A percentile compares a stretch with the other conserved stretches of the same genome.
Conservation (phyloP, 2,797 vertebrate genomes). For the Paedocypris micromegethes region DNA sequence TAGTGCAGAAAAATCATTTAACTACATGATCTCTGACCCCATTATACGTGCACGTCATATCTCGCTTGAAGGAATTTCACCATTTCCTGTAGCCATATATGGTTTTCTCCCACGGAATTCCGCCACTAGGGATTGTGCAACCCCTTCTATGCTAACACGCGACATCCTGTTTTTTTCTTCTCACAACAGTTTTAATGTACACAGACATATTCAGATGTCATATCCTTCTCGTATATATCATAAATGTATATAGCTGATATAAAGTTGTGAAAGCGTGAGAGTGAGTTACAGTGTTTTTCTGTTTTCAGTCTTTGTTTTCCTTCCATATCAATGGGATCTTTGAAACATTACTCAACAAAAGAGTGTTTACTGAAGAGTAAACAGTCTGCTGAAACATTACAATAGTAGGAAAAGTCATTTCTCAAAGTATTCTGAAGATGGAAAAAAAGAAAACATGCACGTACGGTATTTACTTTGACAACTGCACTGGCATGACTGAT, state of each 20-base stretch:
- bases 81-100: slow-evolving; percentile 69
- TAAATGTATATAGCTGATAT: too few relatives aligned
- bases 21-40: slow-evolving; percentile 23
- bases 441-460: too few relatives aligned
- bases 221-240: too few relatives aligned
- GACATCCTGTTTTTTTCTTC: slow-evolving; percentile 38
- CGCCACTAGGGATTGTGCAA: slow-evolving; percentile 50
- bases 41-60: slow-evolving; percentile 51
- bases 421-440: neutral
- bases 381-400: slow-evolving; percentile 2
- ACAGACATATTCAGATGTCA: neutral
- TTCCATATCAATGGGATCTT: slow-evolving; percentile 13
- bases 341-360: slow-evolving; percentile 11
- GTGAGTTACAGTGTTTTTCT: neutral
- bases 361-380: too few relatives aligned
- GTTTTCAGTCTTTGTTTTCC: slow-evolving; percentile 5
- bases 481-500: too few relatives aligned
- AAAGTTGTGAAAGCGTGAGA: too few relatives aligned
- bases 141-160: slow-evolving; percentile 37
- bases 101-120: slow-evolving; percentile 54
- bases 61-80: slow-evolving; percentile 61
- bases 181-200: neutral
- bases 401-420: neutral
- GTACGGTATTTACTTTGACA: too few relatives aligned
- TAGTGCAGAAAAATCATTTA: slow-evolving; percentile 30